Base-by-base conservation (phyloP, 2,888 invertebrate genomes). In the Athripsodes cinereus region DNA sequence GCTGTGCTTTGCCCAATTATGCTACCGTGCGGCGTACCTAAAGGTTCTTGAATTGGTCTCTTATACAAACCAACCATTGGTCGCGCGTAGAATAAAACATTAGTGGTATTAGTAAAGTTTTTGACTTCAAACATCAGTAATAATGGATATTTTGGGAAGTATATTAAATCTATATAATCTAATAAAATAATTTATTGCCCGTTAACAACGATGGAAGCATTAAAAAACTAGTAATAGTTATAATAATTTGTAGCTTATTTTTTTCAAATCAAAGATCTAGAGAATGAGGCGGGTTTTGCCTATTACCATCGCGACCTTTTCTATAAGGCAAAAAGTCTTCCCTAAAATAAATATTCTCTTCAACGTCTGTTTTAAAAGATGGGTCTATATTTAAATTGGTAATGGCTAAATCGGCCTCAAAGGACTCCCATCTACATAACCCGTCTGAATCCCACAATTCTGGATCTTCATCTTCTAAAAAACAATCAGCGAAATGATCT, bases 371-470 rank as follows among this genome's bases (percentile, higher is more conserved):
- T 60, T 82, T 82, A 66, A 81, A 84, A 53, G 81, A 81, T 1
- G 83, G 81, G 68, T 84, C 83, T 2, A 82, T 72, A 66, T 84
- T 83, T 61, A 83, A 74, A 67, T 83, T 81, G 57, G 82, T 81
- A 60, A 84, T 69, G 62, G 83, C 82, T 64, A 84, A 68, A 69
- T 84, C 83, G 52, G 83, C 76, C 69, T 84, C 83, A 31, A 83
- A 76, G 19, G 83, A 76, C 69, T 83, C 83, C 83, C 83, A 84
- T 57, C 82, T 75, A 63, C 83, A 83, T 48, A 81, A 80, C 55
- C 75, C 75, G 31, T 68, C 67, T 1, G 61, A 58, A 62, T 74
- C 74, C 13, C 76, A 75, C 65, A 75, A 74, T 59, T 73, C 71
- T 57, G 75, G 75, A 3, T 64, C 61, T 48, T 61, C 55, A 16